Percentiles rank a stretch among this genome's conserved stretches.
phyloP scores from a whole-genome alignment of 2,888 invertebrate genomes.

The Lasioglossum oenotherae region DNA sequence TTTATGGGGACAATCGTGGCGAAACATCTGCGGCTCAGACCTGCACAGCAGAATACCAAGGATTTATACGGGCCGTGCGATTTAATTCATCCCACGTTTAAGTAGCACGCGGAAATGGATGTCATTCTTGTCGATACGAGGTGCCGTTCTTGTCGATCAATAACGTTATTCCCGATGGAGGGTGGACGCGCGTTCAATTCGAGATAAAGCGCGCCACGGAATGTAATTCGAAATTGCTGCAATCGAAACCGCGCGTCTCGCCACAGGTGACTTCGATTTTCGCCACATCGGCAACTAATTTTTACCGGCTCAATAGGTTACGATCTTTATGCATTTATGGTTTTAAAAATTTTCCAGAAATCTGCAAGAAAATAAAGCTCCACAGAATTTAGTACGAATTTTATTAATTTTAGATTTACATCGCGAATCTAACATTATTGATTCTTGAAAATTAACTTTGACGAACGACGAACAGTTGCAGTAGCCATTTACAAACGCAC shows the following conservation, averaged over 20 bases:
- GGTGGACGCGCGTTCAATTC: constrained; percentile 51
- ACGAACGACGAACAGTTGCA: no score
- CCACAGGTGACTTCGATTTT: constrained; percentile 17
- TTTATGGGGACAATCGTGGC: constrained; percentile 75
- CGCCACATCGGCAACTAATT: not conserved
- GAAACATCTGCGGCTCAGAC: constrained; percentile 76
- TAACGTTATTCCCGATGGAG: constrained; percentile 62
- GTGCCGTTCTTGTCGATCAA: constrained; percentile 60
- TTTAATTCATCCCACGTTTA: constrained; percentile 72
- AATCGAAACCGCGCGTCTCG: constrained; percentile 15
- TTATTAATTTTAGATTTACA: no score
- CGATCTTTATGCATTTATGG: no score
- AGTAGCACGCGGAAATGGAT: constrained; percentile 65
- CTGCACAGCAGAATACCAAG: constrained; percentile 53
- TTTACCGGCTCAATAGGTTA: not conserved
- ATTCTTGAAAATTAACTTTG: no score
- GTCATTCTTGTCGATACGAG: constrained; percentile 66
- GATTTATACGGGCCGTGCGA: constrained; percentile 67
- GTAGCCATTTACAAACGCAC: no score
- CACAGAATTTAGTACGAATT: no score
- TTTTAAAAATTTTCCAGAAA: no score
- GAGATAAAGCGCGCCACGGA: constrained; percentile 19
- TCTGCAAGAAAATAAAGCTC: no score
- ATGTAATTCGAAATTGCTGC: constrained; percentile 17
- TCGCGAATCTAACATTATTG: no score